phyloP scores from a whole-genome alignment of 2,797 vertebrate species.

The Lacerta agilis region DNA sequence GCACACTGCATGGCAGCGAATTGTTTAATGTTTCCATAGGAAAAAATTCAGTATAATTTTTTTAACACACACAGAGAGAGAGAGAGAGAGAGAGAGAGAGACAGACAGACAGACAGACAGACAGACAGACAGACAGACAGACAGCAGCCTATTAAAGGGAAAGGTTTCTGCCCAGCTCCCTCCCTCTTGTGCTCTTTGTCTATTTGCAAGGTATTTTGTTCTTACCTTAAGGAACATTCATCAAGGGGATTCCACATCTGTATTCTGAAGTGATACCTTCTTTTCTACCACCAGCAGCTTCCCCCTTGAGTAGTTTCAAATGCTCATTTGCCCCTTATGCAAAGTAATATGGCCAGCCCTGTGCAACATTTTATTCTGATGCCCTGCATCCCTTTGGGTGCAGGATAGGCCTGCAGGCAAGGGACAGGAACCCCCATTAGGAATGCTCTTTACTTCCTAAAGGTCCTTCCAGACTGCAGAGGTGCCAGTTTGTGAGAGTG shows the following conservation, averaged over 20 bases:
- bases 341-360: background rate
- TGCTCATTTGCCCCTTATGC: background rate
- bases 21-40: background rate
- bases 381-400: background rate
- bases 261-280: no score
- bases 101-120: no score
- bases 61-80: no score
- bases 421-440: background rate
- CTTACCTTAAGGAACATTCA: background rate
- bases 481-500: no score
- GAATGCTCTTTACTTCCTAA: background rate
- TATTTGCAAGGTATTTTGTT: background rate
- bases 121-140: no score
- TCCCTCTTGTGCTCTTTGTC: background rate
- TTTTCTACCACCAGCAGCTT: background rate
- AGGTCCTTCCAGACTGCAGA: no score
- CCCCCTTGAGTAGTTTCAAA: background rate
- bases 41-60: no score
- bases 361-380: background rate
- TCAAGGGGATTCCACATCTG: background rate
- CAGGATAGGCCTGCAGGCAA: background rate
- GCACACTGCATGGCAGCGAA: background rate
- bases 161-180: background rate
- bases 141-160: background rate
- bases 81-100: no score